phyloP scores from a whole-genome alignment of 2,888 invertebrate genomes.

The Brenthis daphne region DNA sequence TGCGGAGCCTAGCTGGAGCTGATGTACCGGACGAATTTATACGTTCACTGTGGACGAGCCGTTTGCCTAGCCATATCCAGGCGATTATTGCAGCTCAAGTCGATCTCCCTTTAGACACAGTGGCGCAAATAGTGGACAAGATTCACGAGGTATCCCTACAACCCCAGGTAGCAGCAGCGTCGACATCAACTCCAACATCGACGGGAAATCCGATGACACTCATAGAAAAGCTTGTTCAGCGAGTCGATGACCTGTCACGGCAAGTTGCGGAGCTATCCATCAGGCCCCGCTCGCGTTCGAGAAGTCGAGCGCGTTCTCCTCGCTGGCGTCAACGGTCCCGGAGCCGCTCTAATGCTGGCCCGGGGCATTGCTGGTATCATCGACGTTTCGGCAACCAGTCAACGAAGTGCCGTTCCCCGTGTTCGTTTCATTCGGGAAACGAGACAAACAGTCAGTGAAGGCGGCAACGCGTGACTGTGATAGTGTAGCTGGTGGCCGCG shows the following conservation, averaged over 20 bases:
- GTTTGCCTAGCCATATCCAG: too few relatives aligned
- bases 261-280: conserved; percentile 9
- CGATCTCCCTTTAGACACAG: too few relatives aligned
- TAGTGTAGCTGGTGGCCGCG: conserved; percentile 38
- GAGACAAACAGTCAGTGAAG: conserved; percentile 41
- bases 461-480: conserved; percentile 44
- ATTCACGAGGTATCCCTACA: too few relatives aligned
- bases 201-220: background rate
- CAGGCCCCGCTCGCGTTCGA: conserved; percentile 4
- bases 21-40: too few relatives aligned
- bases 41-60: too few relatives aligned
- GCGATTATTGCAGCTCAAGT: too few relatives aligned
- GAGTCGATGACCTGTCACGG: conserved; percentile 17
- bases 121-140: too few relatives aligned
- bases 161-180: conserved; percentile 9
- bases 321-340: conserved; percentile 19
- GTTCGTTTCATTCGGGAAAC: conserved; percentile 41
- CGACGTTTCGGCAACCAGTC: conserved; percentile 33
- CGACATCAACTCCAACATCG: background rate
- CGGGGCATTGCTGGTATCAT: conserved; percentile 38
- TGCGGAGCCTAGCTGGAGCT: too few relatives aligned
- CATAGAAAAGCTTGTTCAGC: conserved; percentile 10
- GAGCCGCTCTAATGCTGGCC: conserved; percentile 18
- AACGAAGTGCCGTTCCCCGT: conserved; percentile 36
- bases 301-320: conserved; percentile 5